Conservation (phyloP, 1,140 invertebrate genomes). For the Scaptomyza pallida region DNA sequence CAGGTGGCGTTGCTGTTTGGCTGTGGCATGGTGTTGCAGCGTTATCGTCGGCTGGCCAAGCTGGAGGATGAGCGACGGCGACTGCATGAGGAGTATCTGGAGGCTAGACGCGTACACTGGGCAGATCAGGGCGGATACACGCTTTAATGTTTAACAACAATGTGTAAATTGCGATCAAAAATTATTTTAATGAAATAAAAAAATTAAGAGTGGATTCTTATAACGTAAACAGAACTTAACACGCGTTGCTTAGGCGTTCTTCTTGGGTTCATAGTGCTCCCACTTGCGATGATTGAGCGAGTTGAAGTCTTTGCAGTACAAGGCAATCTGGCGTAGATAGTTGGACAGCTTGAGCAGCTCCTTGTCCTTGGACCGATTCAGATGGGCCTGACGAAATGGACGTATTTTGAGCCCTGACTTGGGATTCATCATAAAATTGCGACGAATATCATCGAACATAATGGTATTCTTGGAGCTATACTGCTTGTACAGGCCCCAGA, state of each 20-base stretch:
- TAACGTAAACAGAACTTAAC: slow-evolving; percentile 14
- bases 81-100: slow-evolving; percentile 74
- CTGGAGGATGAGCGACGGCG: slow-evolving; percentile 77
- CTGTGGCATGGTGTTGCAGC: slow-evolving; percentile 76
- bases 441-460: slow-evolving; percentile 98
- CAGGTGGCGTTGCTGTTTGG: slow-evolving; percentile 76
- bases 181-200: slow-evolving; percentile 73
- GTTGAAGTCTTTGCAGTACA: slow-evolving; percentile 92
- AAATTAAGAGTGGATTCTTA: slow-evolving; percentile 51
- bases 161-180: slow-evolving; percentile 43
- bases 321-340: slow-evolving; percentile 94
- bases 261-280: slow-evolving; percentile 91
- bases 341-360: slow-evolving; percentile 93
- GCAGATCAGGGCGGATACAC: slow-evolving; percentile 81
- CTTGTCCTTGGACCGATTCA: slow-evolving; percentile 92
- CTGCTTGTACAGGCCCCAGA: slow-evolving; percentile 97
- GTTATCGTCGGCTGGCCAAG: slow-evolving; percentile 73
- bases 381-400: slow-evolving; percentile 95
- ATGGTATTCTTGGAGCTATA: slow-evolving; percentile 96
- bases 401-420: slow-evolving; percentile 95
- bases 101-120: slow-evolving; percentile 78
- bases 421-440: slow-evolving; percentile 99
- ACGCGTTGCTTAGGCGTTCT: slow-evolving; percentile 47
- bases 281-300: slow-evolving; percentile 95
- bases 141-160: slow-evolving; percentile 53